phyloP scores from a whole-genome alignment of 2,888 invertebrate species.

The Villa cingulata region DNA sequence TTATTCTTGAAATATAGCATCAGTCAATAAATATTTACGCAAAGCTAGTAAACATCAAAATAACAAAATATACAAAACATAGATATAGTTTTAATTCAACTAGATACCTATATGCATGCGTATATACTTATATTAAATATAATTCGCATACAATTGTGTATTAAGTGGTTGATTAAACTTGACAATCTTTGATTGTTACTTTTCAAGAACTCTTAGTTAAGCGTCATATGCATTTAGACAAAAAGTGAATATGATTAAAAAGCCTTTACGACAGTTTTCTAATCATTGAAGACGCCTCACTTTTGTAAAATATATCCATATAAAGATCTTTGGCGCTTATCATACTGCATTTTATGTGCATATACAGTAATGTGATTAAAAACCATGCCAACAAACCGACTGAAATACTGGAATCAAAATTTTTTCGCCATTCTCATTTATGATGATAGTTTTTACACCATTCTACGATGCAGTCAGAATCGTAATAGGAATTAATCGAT shows the following conservation, averaged over 20 bases:
- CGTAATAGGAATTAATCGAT: conserved; percentile 2
- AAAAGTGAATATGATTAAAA: no score
- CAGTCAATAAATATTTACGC: neutral
- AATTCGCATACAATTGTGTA: conserved; percentile 7
- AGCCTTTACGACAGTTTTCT: conserved; percentile 7
- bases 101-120: neutral
- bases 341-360: no score
- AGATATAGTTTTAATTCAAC: neutral
- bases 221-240: no score
- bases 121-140: no score
- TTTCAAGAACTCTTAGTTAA: neutral
- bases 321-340: neutral
- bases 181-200: conserved; percentile 13
- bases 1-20: conserved; percentile 2
- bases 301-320: conserved; percentile 5
- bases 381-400: neutral
- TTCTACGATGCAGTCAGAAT: neutral
- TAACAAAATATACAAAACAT: neutral
- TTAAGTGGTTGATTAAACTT: conserved; percentile 9
- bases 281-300: conserved; percentile 18
- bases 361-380: neutral
- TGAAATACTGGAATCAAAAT: conserved; percentile 1
- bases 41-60: neutral
- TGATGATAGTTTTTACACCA: conserved; percentile 16
- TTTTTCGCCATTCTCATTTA: conserved; percentile 16